Evolutionary conservation across 2,797 vertebrate genomes (phyloP).

Genomic region (Fringilla coelebs): DNA sequence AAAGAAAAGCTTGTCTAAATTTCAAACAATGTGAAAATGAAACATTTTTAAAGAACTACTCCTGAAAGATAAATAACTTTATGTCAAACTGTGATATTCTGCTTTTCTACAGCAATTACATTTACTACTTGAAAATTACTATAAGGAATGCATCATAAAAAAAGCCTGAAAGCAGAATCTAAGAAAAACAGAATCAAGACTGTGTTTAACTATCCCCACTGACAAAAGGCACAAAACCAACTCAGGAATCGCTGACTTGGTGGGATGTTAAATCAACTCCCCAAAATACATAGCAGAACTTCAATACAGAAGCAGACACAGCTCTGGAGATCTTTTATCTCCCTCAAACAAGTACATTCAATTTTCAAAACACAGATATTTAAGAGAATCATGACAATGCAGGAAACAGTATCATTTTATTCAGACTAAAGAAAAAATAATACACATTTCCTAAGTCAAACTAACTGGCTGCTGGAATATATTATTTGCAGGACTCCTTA

Average conservation of each 20-base stretch:
- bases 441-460: neutral
- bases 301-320: neutral
- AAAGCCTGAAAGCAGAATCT: neutral
- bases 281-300: neutral
- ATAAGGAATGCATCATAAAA: neutral
- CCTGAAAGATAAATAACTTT: neutral
- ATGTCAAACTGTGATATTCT: neutral
- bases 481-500: neutral
- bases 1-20: constrained; percentile 20
- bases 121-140: neutral
- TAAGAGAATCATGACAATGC: neutral
- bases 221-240: constrained; percentile 2
- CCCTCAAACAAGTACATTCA: neutral
- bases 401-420: neutral
- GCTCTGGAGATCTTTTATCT: neutral
- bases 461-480: neutral
- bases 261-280: neutral
- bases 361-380: neutral
- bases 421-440: neutral
- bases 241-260: neutral
- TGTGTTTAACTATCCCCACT: neutral
- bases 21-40: neutral
- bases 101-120: neutral
- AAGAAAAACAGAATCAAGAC: neutral
- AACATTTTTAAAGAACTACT: neutral